Evolutionary conservation across 2,113 vertebrate species (phyloP), one percentile per base, ranked within the genome.

Genomic region (Laticauda colubrina): DNA sequence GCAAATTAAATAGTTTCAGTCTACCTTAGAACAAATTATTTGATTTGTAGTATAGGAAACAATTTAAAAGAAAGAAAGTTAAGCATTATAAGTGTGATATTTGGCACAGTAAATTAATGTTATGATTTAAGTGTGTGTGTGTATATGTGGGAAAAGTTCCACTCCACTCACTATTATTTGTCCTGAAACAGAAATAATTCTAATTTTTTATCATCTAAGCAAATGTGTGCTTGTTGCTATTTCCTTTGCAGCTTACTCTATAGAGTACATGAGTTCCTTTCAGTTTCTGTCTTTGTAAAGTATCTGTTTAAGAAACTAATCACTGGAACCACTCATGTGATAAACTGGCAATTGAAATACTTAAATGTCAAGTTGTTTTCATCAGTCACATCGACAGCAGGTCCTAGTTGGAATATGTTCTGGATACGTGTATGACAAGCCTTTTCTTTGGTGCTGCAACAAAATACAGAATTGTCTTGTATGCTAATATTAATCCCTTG

Each of bases 341-440:
- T 94, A 96, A 97, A 96, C 93, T 94, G 95, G 95, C 95, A 96
- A 96, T 95, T 95, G 96, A 97, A 97, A 97, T 96, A 96, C 93
- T 96, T 96, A 97, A 95, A 97, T 97, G 97, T 98, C 97, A 97
- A 97, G 97, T 97, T 97, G 97, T 97, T 98, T 97, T 97, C 94
- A 97, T 97, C 95, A 95, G 93, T 57, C 96, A 94, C 88, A 95
- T 96, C 93, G 90, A 96, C 95, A 97, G 96, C 93, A 95, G 95
- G 93, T 95, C 96, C 96, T 95, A 96, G 95, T 95, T 69, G 91
- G 96, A 97, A 96, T 94, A 90, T 96, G 94, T 95, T 91, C 94
- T 94, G 90, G 69, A 94, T 87, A 90, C 69, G 75, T 96, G 96
- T 96, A 94, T 95, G 96, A 95, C 93, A 96, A 94, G 95, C 23